phyloP scores from a whole-genome alignment of 2,113 vertebrate genomes.

The Apus apus region DNA sequence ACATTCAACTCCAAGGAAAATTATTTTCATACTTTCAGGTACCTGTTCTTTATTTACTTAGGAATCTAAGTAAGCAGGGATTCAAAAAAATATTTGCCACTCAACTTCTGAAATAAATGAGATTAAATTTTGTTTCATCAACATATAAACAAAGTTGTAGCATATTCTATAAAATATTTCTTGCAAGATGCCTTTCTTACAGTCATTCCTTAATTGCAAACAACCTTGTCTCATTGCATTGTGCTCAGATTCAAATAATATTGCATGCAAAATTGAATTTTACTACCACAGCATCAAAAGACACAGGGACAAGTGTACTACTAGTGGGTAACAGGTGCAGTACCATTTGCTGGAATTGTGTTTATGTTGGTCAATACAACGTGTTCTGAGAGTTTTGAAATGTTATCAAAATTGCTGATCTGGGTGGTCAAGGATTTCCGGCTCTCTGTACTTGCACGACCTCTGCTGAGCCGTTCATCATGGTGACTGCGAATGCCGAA shows the following conservation, averaged over 20 bases:
- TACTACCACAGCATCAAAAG: constrained; percentile 10
- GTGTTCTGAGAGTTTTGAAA: constrained; percentile 89
- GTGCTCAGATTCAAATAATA: neutral
- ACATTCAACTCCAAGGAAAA: neutral
- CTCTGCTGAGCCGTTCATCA: constrained; percentile 75
- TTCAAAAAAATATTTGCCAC: neutral
- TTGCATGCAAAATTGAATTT: constrained; percentile 20
- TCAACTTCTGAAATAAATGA: neutral
- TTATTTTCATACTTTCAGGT: neutral
- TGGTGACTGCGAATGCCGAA: constrained; percentile 64
- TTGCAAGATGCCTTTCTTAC: neutral
- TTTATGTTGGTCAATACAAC: constrained; percentile 81
- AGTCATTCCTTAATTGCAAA: neutral
- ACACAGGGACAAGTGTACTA: constrained; percentile 24
- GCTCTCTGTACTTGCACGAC: constrained; percentile 85
- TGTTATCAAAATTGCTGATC: constrained; percentile 87
- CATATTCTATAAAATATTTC: neutral
- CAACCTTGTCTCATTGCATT: neutral
- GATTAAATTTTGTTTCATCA: neutral
- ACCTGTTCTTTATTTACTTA: neutral
- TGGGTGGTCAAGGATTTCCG: constrained; percentile 94
- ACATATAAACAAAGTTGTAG: neutral
- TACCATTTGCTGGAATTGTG: constrained; percentile 70
- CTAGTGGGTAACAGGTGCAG: constrained; percentile 35
- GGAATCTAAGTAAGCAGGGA: neutral